These are phyloP conservation scores for Whitmania pigra DNA, from an alignment of 1,140 invertebrate species.

Conservation along the genomic window DNA sequence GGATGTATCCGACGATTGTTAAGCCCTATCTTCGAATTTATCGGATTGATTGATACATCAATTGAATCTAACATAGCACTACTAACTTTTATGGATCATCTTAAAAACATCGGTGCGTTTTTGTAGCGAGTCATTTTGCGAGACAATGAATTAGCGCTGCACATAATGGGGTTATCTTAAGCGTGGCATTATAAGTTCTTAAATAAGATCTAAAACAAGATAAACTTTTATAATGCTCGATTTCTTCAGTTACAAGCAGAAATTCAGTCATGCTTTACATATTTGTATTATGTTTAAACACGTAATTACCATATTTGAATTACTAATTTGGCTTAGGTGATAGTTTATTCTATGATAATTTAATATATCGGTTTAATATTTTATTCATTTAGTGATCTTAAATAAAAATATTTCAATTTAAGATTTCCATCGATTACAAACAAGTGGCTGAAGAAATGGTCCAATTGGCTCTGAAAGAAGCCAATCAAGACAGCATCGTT, in stretches of 20 bases:
- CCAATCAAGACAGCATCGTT: background rate
- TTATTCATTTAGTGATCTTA: background rate
- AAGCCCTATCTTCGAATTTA: too few relatives aligned
- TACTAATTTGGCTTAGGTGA: background rate
- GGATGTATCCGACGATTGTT: too few relatives aligned
- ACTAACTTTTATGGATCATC: too few relatives aligned
- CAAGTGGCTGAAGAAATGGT: slow-evolving; percentile 12
- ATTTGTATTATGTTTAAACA: background rate
- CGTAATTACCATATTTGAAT: background rate
- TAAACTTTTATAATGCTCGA: background rate
- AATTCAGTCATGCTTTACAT: background rate
- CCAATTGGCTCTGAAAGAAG: background rate
- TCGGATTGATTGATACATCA: too few relatives aligned
- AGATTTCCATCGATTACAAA: background rate
- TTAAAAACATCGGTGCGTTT: too few relatives aligned
- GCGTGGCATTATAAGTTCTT: too few relatives aligned
- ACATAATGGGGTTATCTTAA: too few relatives aligned
- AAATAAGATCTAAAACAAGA: too few relatives aligned
- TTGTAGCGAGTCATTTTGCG: too few relatives aligned
- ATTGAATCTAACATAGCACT: too few relatives aligned
- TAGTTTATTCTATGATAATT: background rate
- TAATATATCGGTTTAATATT: background rate
- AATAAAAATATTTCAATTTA: background rate
- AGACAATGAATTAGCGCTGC: too few relatives aligned
- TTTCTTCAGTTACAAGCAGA: background rate